Evolutionary conservation across 1,140 invertebrate species (phyloP).

Genomic region (Globodera ellingtonae): DNA sequence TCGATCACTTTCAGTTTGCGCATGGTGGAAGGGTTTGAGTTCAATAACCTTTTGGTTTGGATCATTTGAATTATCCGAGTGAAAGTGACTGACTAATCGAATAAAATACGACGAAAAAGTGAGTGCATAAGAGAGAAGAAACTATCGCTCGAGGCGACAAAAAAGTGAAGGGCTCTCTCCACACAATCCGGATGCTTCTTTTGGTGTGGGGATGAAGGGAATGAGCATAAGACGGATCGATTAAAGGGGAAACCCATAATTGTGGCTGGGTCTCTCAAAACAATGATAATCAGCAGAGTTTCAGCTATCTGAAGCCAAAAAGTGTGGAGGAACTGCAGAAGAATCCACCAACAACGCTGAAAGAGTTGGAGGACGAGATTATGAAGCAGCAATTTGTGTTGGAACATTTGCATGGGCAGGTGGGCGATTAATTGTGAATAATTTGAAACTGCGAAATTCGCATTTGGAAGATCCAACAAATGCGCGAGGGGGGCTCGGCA

Average conservation of each 20-base stretch:
- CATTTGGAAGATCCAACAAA: slow-evolving; percentile 32
- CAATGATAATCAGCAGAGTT: slow-evolving; percentile 13
- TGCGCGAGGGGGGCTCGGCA: slow-evolving; percentile 30
- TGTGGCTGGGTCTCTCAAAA: too few relatives aligned
- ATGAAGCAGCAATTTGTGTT: slow-evolving; percentile 50
- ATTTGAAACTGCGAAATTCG: background rate
- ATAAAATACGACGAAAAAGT: background rate
- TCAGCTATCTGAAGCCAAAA: slow-evolving; percentile 36
- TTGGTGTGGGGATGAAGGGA: background rate
- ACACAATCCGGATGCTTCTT: slow-evolving; percentile 1
- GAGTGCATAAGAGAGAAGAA: slow-evolving; percentile 1
- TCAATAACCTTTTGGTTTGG: background rate
- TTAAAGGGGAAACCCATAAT: background rate
- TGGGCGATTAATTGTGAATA: background rate
- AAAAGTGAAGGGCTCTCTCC: background rate
- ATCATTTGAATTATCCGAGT: background rate
- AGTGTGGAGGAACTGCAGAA: slow-evolving; percentile 37
- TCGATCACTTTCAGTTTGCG: background rate
- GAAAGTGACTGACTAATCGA: too few relatives aligned
- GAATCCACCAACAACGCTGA: slow-evolving; percentile 30
- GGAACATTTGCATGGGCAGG: slow-evolving; percentile 46
- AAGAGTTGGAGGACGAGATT: slow-evolving; percentile 41
- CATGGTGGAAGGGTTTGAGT: too few relatives aligned
- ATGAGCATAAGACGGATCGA: background rate
- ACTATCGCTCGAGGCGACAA: background rate